A percentile compares a stretch with the other conserved stretches of the same genome.
phyloP scores from a whole-genome alignment of 2,888 invertebrate species.

The Crematogaster levior region DNA sequence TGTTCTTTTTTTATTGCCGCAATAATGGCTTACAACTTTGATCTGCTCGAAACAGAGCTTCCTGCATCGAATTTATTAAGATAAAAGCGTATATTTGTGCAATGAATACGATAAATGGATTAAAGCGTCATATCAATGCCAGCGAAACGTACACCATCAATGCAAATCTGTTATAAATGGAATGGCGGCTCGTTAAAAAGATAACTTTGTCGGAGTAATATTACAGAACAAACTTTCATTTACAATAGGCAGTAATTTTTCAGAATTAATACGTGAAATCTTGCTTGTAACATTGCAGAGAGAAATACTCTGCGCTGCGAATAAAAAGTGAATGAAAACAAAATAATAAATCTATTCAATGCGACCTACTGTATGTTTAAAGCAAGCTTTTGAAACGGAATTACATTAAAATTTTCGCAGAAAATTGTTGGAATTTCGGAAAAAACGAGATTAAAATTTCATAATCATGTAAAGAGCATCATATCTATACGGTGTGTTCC shows the following conservation, averaged over 20 bases:
- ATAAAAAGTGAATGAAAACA: constrained; percentile 18
- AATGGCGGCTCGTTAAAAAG: constrained; percentile 36
- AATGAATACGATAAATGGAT: constrained; percentile 47
- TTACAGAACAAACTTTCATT: constrained; percentile 34
- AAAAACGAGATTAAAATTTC: constrained; percentile 10
- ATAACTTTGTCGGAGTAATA: constrained; percentile 21
- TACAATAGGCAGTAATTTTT: constrained; percentile 40
- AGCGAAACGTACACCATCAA: constrained; percentile 30
- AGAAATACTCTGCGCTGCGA: not conserved
- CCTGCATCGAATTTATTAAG: constrained; percentile 42
- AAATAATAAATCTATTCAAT: constrained; percentile 31
- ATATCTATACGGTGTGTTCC: not conserved
- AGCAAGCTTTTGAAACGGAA: constrained; percentile 4
- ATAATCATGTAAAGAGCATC: not conserved
- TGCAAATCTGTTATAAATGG: constrained; percentile 41
- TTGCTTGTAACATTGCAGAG: not conserved
- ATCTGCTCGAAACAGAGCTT: constrained; percentile 26
- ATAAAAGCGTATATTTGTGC: constrained; percentile 41
- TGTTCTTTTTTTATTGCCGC: constrained; percentile 1
- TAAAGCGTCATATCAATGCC: constrained; percentile 43
- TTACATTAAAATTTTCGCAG: constrained; percentile 14
- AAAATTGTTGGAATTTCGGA: not conserved
- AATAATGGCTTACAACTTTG: constrained; percentile 28
- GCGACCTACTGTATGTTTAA: not conserved
- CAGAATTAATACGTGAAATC: constrained; percentile 34